Percentiles rank a stretch among this genome's conserved stretches.
These are phyloP conservation scores for Parelbella ahira DNA, from an alignment of 2,888 invertebrate species.

Conservation along the genomic window DNA sequence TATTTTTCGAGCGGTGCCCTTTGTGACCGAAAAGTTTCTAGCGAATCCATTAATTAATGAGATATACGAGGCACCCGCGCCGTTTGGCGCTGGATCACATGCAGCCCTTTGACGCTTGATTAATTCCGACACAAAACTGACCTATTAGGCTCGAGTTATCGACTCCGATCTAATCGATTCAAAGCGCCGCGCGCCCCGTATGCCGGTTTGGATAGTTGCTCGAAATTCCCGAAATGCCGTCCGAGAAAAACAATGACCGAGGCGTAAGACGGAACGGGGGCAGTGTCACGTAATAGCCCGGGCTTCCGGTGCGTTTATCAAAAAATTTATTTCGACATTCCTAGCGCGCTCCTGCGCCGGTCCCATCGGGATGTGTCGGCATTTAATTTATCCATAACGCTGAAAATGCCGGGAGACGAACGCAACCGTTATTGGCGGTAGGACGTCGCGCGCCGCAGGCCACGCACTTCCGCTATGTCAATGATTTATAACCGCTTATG, in stretches of 20 bases:
- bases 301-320: slow-evolving; percentile 77
- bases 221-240: slow-evolving; percentile 63
- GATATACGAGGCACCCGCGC: slow-evolving; percentile 71
- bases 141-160: slow-evolving; percentile 68
- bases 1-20: slow-evolving; percentile 60
- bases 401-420: slow-evolving; percentile 65
- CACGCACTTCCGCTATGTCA: slow-evolving; percentile 76
- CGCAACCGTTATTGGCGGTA: slow-evolving; percentile 66
- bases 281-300: slow-evolving; percentile 73
- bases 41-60: slow-evolving; percentile 77
- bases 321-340: slow-evolving; percentile 77
- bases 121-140: slow-evolving; percentile 77
- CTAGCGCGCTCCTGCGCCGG: slow-evolving; percentile 63
- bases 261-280: slow-evolving; percentile 61
- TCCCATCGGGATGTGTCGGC: slow-evolving; percentile 65
- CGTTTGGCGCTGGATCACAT: slow-evolving; percentile 67
- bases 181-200: slow-evolving; percentile 71
- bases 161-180: slow-evolving; percentile 73
- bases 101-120: slow-evolving; percentile 76
- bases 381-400: slow-evolving; percentile 77
- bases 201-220: slow-evolving; percentile 60
- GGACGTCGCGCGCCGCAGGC: slow-evolving; percentile 43
- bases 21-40: slow-evolving; percentile 68
- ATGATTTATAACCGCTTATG: slow-evolving; percentile 73
- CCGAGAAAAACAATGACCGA: slow-evolving; percentile 73